Conservation (phyloP, 2,888 invertebrate species). For the Sialis lutaria region DNA sequence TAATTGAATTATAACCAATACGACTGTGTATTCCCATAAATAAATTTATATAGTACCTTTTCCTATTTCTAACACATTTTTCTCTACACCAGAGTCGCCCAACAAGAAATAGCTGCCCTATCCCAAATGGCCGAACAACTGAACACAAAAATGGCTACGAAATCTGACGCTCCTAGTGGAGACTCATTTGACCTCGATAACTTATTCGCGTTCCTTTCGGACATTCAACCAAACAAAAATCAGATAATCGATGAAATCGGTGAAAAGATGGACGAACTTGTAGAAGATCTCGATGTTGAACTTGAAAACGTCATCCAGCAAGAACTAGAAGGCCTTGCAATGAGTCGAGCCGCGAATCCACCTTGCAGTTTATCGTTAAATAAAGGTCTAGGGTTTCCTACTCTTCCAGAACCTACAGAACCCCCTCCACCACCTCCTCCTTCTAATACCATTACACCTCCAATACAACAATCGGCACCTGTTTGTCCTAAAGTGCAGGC, state of each 20-base stretch:
- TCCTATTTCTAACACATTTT: not conserved
- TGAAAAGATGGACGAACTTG: conserved; percentile 67
- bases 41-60: not conserved
- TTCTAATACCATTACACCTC: conserved; percentile 29
- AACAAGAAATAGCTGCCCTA: conserved; percentile 51
- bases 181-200: conserved; percentile 79
- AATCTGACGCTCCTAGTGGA: conserved; percentile 16
- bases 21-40: not conserved
- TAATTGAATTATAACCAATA: not conserved
- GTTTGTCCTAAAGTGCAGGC: conserved; percentile 13
- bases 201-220: conserved; percentile 76
- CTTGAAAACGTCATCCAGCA: conserved; percentile 45
- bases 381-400: conserved; percentile 37
- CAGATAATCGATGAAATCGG: conserved; percentile 65
- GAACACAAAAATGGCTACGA: conserved; percentile 36
- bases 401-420: conserved; percentile 59
- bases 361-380: conserved; percentile 13
- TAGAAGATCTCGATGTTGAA: conserved; percentile 67
- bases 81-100: conserved; percentile 35
- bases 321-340: conserved; percentile 34
- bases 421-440: conserved; percentile 51
- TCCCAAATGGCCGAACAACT: conserved; percentile 56
- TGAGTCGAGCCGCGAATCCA: conserved; percentile 19
- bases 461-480: conserved; percentile 33
- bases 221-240: conserved; percentile 43